Conservation (phyloP, 2,113 vertebrate species). For the Dicentrarchus labrax region DNA sequence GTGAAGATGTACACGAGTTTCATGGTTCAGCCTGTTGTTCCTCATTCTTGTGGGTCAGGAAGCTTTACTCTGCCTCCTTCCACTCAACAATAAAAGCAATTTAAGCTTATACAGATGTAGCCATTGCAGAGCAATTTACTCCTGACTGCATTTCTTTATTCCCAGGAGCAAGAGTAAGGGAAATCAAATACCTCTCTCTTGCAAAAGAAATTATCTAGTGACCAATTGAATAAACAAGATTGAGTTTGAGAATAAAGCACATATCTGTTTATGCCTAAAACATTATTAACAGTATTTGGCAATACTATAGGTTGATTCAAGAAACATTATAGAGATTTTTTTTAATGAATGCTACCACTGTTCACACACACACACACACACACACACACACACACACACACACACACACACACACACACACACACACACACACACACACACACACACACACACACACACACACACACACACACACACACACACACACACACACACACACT, state of each 20-base stretch:
- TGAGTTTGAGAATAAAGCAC: constrained; percentile 27
- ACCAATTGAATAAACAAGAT: constrained; percentile 17
- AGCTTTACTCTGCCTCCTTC: constrained; percentile 33
- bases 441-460: no score
- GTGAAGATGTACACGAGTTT: constrained; percentile 13
- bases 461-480: no score
- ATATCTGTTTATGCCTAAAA: constrained; percentile 1
- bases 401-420: no score
- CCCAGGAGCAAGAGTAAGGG: constrained; percentile 21
- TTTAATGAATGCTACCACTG: no score
- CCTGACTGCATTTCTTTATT: constrained; percentile 34
- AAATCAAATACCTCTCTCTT: constrained; percentile 34
- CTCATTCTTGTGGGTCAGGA: constrained; percentile 49
- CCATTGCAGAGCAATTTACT: constrained; percentile 30
- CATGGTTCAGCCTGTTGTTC: constrained; percentile 42
- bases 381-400: no score
- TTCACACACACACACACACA: no score
- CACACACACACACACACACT: constrained; percentile 11
- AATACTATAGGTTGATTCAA: background rate
- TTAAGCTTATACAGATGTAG: constrained; percentile 25
- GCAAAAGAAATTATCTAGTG: constrained; percentile 35
- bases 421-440: no score
- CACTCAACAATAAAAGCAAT: constrained; percentile 41
- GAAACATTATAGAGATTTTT: constrained; percentile 9
- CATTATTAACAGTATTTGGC: constrained; percentile 9